Conservation (phyloP, 2,113 vertebrate genomes). For the Oncorhynchus tshawytscha region DNA sequence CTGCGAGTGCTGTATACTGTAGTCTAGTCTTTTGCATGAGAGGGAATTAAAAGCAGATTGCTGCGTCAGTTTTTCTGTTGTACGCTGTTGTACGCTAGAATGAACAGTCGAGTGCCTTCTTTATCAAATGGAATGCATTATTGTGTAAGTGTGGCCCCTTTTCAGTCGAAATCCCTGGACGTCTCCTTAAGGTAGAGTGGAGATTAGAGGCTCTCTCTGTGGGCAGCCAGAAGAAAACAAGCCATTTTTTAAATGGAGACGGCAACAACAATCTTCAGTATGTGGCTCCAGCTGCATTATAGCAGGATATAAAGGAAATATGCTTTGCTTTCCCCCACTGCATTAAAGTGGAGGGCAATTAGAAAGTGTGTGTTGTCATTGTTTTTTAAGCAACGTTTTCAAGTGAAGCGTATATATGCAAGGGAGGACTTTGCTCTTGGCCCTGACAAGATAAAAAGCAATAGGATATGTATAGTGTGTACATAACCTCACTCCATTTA, state of each 20-base stretch:
- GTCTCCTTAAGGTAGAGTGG: constrained; percentile 32
- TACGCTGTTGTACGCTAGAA: constrained; percentile 33
- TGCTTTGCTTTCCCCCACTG: constrained; percentile 9
- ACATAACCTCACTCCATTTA: no score
- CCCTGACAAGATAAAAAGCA: not conserved
- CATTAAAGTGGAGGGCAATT: not conserved
- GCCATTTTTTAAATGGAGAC: constrained; percentile 57
- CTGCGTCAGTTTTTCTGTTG: constrained; percentile 16
- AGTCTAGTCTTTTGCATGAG: not conserved
- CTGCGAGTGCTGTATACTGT: not conserved
- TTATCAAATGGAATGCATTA: constrained; percentile 62
- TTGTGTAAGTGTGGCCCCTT: constrained; percentile 63
- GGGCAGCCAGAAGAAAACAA: constrained; percentile 53
- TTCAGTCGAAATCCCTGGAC: constrained; percentile 45
- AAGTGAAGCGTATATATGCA: not conserved
- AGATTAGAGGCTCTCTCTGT: constrained; percentile 34
- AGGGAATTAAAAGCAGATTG: not conserved
- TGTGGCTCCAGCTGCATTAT: constrained; percentile 42
- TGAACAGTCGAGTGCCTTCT: constrained; percentile 58
- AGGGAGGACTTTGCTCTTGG: constrained; percentile 17
- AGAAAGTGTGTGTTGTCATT: constrained; percentile 20
- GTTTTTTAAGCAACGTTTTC: constrained; percentile 20
- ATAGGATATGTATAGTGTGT: not conserved
- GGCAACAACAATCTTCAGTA: constrained; percentile 32
- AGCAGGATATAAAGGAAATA: constrained; percentile 1